phyloP scores from a whole-genome alignment of 1,140 invertebrate genomes.

The Drosophila truncata region DNA sequence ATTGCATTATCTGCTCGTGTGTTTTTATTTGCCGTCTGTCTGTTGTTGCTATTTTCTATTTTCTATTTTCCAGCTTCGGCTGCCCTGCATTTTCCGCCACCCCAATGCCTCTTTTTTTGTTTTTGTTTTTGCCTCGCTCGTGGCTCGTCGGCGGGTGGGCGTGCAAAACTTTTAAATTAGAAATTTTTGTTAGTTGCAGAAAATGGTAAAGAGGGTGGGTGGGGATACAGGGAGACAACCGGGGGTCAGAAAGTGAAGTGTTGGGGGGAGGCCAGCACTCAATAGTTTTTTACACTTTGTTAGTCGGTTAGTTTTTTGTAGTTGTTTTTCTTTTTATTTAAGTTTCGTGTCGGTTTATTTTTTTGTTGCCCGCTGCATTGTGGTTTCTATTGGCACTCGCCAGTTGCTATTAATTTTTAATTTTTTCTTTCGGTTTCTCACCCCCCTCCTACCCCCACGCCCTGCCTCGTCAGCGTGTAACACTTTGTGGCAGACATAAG shows the following conservation, averaged over 20 bases:
- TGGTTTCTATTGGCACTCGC: constrained; percentile 80
- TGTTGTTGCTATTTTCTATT: constrained; percentile 59
- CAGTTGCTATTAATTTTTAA: constrained; percentile 83
- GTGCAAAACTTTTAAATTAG: constrained; percentile 84
- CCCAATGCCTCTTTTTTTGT: constrained; percentile 45
- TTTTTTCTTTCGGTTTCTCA: constrained; percentile 53
- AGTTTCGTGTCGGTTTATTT: not conserved
- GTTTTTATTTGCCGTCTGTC: constrained; percentile 31
- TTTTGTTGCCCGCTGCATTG: constrained; percentile 58
- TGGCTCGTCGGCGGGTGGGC: constrained; percentile 66
- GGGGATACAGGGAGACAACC: constrained; percentile 2
- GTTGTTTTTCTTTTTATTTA: constrained; percentile 11
- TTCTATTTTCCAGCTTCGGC: constrained; percentile 79
- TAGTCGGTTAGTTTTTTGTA: constrained; percentile 81
- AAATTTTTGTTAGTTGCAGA: constrained; percentile 76
- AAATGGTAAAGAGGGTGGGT: constrained; percentile 17
- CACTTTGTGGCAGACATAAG: constrained; percentile 67
- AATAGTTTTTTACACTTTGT: constrained; percentile 82
- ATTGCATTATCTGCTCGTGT: constrained; percentile 73
- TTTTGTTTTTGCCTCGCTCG: constrained; percentile 46
- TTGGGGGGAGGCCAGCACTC: constrained; percentile 65
- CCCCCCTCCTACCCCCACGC: not conserved
- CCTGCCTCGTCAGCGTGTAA: constrained; percentile 1
- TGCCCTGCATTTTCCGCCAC: constrained; percentile 48
- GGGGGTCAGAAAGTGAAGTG: constrained; percentile 45